These are phyloP conservation scores for Choloepus didactylus DNA, from an alignment of 2,797 vertebrate genomes.

Conservation along the genomic window DNA sequence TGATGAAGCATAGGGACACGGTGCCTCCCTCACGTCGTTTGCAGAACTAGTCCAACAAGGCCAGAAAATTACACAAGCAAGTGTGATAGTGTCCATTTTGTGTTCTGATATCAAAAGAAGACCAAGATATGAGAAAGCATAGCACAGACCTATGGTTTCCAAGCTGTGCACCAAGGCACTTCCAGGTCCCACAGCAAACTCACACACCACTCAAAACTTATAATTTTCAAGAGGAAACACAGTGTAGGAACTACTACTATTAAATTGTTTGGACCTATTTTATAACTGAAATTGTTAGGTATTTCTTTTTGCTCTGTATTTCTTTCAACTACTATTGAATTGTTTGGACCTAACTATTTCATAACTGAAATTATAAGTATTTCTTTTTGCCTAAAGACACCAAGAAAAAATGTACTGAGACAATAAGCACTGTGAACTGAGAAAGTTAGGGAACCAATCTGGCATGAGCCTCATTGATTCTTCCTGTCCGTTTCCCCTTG, in stretches of 20 bases:
- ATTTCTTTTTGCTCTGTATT: too few species aligned
- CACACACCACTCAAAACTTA: background rate
- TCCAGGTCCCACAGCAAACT: background rate
- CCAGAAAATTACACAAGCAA: background rate
- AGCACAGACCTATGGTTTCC: background rate
- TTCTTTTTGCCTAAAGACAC: background rate
- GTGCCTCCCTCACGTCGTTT: background rate
- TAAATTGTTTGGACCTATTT: background rate
- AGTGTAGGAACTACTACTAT: background rate
- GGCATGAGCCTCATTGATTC: background rate
- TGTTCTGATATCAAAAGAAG: background rate
- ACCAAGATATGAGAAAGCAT: background rate
- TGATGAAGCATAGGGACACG: background rate
- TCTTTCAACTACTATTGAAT: background rate
- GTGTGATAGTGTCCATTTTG: background rate
- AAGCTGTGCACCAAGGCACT: background rate
- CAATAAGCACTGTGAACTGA: background rate
- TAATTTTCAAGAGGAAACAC: background rate
- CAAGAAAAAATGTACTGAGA: background rate
- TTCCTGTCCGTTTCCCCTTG: background rate
- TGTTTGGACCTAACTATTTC: background rate
- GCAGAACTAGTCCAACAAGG: background rate
- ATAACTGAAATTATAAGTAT: background rate
- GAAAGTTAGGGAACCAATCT: background rate
- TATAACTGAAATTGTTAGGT: background rate